Evolutionary conservation across 2,797 vertebrate genomes (phyloP), one percentile per base, ranked within the genome.

Genomic region (Ctenopoma multispine): DNA sequence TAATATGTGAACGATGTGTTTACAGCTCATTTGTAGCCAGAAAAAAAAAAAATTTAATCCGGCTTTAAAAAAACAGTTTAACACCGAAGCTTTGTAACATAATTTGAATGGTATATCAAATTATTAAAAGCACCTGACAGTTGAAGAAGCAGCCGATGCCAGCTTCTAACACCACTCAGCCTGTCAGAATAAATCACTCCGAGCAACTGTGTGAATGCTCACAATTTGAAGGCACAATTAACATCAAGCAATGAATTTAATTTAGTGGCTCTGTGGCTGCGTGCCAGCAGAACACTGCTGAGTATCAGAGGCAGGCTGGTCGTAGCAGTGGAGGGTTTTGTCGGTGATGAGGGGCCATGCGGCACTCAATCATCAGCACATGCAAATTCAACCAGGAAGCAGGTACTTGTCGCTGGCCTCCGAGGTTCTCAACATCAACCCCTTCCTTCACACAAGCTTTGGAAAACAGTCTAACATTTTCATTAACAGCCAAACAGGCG

Each of bases 381-480:
- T 84, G 80, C 64, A 86, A 89, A 89, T 89, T 72, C 60, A 64
- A 56, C 64, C 84, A 82, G 81, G 82, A 84, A 79, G 77, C 68
- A 64, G 74, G 72, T 50, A 79, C 71, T 79, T 69, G 70, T 64
- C 24, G 23, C 43, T 67, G 68, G 24, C 67, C 71, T 68, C 59
- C 11, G 36, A 78, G 51, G 51, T 61, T 66, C 59, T 80, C 56
- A 72, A 82, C 62, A 73, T 63, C 62, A 62, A 43, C 58, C 59
- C 27, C 46, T 48, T 44, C 41, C 40, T 53, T 49, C 54, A 51
- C 53, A 40, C 31, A 0, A 50, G 51, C 61, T 69, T 29, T 49
- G 18, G 27, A 72, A 58, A 67, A 43, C 24, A 58, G 65, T 50
- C 23, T 65, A 57, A 23, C 47, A 66, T 75, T 74, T 72, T 61